Evolutionary conservation across 2,888 invertebrate genomes (phyloP).

Genomic region (Conus canariensis): DNA sequence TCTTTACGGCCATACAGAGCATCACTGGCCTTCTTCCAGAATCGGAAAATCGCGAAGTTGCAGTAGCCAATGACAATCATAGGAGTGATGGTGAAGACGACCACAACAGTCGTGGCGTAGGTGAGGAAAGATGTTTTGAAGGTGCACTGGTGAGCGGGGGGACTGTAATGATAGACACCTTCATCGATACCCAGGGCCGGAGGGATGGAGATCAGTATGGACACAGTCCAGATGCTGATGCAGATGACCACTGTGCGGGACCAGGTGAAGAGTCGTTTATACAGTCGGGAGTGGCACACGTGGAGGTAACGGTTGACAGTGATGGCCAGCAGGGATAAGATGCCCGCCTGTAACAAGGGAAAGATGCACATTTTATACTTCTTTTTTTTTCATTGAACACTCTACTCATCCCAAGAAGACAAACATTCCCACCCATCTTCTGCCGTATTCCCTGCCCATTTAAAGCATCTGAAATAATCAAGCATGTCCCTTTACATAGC

Average conservation of each 20-base stretch:
- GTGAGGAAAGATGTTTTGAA: background rate
- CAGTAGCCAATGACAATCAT: background rate
- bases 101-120: background rate
- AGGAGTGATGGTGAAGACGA: background rate
- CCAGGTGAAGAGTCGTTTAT: constrained; percentile 21
- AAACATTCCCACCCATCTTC: too few species aligned
- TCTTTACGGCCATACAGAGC: background rate
- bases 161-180: constrained; percentile 35
- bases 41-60: constrained; percentile 23
- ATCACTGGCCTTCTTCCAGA: background rate
- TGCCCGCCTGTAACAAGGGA: too few species aligned
- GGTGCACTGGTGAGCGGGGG: constrained; percentile 33
- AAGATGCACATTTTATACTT: too few species aligned
- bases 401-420: too few species aligned
- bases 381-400: too few species aligned
- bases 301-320: constrained; percentile 41
- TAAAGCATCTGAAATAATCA: too few species aligned
- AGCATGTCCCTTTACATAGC: too few species aligned
- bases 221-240: constrained; percentile 16
- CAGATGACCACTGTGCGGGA: constrained; percentile 4
- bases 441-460: too few species aligned
- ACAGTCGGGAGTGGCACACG: constrained; percentile 34
- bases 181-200: constrained; percentile 23
- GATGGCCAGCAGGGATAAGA: constrained; percentile 25
- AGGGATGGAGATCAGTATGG: background rate